Conservation (phyloP, 2,113 vertebrate genomes). For the Otolemur garnettii region DNA sequence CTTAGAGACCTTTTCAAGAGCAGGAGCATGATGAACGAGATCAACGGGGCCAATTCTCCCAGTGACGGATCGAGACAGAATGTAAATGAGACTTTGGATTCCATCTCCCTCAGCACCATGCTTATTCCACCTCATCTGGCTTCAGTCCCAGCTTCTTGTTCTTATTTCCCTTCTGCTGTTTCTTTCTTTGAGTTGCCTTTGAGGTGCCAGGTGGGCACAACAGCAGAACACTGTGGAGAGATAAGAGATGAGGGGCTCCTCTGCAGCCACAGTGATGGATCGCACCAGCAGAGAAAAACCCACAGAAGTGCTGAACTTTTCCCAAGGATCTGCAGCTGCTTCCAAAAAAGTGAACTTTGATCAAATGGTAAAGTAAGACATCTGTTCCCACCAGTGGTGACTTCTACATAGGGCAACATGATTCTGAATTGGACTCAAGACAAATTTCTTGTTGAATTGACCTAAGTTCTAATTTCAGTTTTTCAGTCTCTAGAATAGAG, state of each 20-base stretch:
- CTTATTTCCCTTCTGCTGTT: slow-evolving; percentile 52
- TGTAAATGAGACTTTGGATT: background rate
- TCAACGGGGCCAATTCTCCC: background rate
- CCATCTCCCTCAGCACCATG: background rate
- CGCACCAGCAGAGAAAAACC: slow-evolving; percentile 43
- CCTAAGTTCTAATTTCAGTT: background rate
- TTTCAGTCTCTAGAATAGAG: background rate
- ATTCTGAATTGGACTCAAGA: background rate
- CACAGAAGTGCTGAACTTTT: slow-evolving; percentile 72
- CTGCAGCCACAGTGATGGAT: slow-evolving; percentile 77
- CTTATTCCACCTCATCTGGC: slow-evolving; percentile 22
- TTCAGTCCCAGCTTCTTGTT: slow-evolving; percentile 20
- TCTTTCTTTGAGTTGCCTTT: slow-evolving; percentile 67
- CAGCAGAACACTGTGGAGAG: slow-evolving; percentile 59
- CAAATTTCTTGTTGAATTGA: background rate
- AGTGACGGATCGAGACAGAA: background rate
- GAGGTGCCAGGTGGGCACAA: slow-evolving; percentile 67
- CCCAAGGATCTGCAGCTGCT: slow-evolving; percentile 80
- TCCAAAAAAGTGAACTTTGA: slow-evolving; percentile 76
- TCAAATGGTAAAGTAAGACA: slow-evolving; percentile 59
- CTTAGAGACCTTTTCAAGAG: background rate
- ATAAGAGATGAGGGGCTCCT: background rate
- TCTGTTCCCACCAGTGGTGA: slow-evolving; percentile 60
- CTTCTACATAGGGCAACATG: background rate
- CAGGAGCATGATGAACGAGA: background rate